Percentiles rank a stretch among this genome's conserved stretches.
These are phyloP conservation scores for Drosophila bocqueti DNA, from an alignment of 1,140 invertebrate genomes.

Conservation along the genomic window DNA sequence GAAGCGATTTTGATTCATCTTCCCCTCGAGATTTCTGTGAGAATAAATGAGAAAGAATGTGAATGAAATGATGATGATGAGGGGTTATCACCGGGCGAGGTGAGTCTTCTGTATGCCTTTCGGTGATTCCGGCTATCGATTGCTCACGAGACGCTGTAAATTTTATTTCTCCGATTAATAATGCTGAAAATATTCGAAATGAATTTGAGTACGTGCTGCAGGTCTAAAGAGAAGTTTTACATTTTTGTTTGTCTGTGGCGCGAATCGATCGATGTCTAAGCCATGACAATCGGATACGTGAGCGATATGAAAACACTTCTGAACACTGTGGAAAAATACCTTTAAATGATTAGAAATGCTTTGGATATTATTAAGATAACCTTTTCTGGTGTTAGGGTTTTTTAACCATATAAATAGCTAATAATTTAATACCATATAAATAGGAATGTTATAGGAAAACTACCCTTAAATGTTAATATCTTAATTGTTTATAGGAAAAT, in stretches of 20 bases:
- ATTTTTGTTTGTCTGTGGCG: constrained; percentile 35
- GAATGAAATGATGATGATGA: constrained; percentile 19
- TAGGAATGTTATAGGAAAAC: no score
- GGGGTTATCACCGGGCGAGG: constrained; percentile 32
- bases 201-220: constrained; percentile 58
- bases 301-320: constrained; percentile 18
- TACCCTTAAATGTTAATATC: neutral
- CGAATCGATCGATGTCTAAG: constrained; percentile 55
- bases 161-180: constrained; percentile 38
- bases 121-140: constrained; percentile 51
- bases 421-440: no score
- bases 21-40: constrained; percentile 22
- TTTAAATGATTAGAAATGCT: neutral
- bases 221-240: constrained; percentile 31
- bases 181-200: constrained; percentile 43
- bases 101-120: constrained; percentile 38
- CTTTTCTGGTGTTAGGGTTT: neutral
- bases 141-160: constrained; percentile 51
- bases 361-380: neutral
- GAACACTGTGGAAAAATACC: neutral
- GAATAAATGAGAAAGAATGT: constrained; percentile 37
- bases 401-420: no score
- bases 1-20: constrained; percentile 44
- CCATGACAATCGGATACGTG: constrained; percentile 4
- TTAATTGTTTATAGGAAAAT: neutral